Base-by-base conservation (phyloP, 2,888 invertebrate species). In the Idaea straminata region DNA sequence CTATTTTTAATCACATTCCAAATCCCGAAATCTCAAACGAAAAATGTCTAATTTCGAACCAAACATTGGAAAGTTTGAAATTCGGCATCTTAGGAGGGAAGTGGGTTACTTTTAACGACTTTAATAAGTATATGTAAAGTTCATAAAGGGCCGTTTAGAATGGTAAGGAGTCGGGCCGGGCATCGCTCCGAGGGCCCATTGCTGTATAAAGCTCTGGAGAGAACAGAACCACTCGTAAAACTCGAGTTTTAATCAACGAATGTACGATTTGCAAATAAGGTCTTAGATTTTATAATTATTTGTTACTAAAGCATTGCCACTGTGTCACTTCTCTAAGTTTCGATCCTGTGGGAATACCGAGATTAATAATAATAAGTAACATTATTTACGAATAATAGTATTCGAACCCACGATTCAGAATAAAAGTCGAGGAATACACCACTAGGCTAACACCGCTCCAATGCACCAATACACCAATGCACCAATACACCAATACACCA, bases 181-280 rank as follows among this genome's bases (percentile, higher is more conserved):
- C 47, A 13, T 7, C 4, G 47, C 47, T 47, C 10, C 13, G 47
- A 47, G 4, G 47, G 47, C 47, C 47, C 47, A 47, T 47, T 47
- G 10, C 47, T 47, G 47, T 47, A 47, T 47, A 13, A 47, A 47
- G 47, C 47, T 13, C 10, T 13, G 7, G 47, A 13, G 47, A 13
- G 47, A 47, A 10, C 47, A 47, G 64, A 63, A 67, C 66, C 68
- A 70, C 77, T 75, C 74, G 71, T 74, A 69, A 73, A 70, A 72
- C 68, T 72, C 65, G 71, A 77, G 74, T 72, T 78, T 78, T 78
- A 79, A 78, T 79, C 80, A 77, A 77, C 63, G 66, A 64, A 70
- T 66, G 74, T 76, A 78, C 69, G 38, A 74, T 69, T 66, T 63
- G 73, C 71, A 71, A 25, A 57, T 57, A 10, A 47, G 47, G 13